Evolutionary conservation across 2,113 vertebrate species (phyloP), one percentile per base, ranked within the genome.

Genomic region (Pelvicachromis taeniatus): DNA sequence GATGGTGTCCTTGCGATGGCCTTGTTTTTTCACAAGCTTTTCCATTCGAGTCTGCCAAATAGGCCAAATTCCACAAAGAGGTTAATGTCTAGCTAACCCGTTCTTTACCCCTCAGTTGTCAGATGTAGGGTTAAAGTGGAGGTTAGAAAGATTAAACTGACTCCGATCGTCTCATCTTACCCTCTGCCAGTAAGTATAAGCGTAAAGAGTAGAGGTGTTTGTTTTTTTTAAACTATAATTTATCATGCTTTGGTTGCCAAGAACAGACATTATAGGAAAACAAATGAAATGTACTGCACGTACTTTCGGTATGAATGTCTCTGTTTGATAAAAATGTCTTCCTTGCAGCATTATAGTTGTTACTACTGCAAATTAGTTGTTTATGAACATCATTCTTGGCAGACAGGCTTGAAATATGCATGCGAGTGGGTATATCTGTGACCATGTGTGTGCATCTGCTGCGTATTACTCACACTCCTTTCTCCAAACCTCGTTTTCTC

Each of bases 281-380:
- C 68, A 50, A 50, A 75, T 75, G 1, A 75, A 31, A 75, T 50
- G 6, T 50, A 48, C 6, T 12, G 23, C 1, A 75, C 0, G 9
- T 17, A 75, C 16, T 50, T 50, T 31, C 6, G 10, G 42, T 31
- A 50, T 31, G 45, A 50, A 50, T 75, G 68, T 19, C 23, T 75
- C 42, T 50, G 68, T 75, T 75, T 75, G 45, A 75, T 75, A 75
- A 50, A 65, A 75, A 78, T 56, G 52, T 78, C 35, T 40, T 3
- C 33, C n/a, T 31, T 75, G 45, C 68, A 50, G 68, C 68, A 26
- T 38, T 55, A 55, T 21, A 23, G 33, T 38, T 78, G 26, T 48
- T 59, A 48, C 78, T 48, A 48, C 55, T 48, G 68, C 26, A 50
- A 75, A 75, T 75, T 75, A 75, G 68, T 58, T 58, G 78, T n/a